These are phyloP conservation scores for Pseudanteris insignis DNA, from an alignment of 2,888 invertebrate genomes.

Conservation along the genomic window DNA sequence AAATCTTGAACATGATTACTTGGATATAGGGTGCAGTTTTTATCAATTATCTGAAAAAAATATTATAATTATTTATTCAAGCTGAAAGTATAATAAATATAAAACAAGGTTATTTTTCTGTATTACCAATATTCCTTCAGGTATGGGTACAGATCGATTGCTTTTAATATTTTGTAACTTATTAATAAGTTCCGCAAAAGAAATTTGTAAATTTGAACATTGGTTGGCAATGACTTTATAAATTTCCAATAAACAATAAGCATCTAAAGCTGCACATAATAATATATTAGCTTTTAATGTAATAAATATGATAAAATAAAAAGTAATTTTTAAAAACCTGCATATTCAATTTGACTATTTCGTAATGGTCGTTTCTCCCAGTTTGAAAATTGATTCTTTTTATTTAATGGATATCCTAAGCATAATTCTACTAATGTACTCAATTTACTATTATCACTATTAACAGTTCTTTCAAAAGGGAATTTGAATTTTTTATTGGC, in stretches of 20 bases:
- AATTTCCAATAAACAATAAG: constrained; percentile 84
- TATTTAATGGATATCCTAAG: constrained; percentile 80
- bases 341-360: constrained; percentile 81
- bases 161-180: constrained; percentile 66
- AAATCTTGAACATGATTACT: too few species aligned
- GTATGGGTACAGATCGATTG: too few species aligned
- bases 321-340: constrained; percentile 66
- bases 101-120: too few species aligned
- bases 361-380: constrained; percentile 88
- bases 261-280: constrained; percentile 77
- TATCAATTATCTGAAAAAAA: too few species aligned
- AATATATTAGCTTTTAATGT: not conserved
- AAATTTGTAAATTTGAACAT: constrained; percentile 68
- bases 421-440: constrained; percentile 79
- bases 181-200: constrained; percentile 74
- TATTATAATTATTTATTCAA: too few species aligned
- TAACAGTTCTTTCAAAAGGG: constrained; percentile 69
- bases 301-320: constrained; percentile 1
- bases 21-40: too few species aligned
- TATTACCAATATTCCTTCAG: too few species aligned
- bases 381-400: constrained; percentile 91
- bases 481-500: constrained; percentile 69
- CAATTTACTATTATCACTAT: constrained; percentile 73
- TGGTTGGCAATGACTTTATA: constrained; percentile 73
- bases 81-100: too few species aligned